Evolutionary conservation across 2,797 vertebrate genomes (phyloP).

Genomic region (Hypotaenidia philippensis): DNA sequence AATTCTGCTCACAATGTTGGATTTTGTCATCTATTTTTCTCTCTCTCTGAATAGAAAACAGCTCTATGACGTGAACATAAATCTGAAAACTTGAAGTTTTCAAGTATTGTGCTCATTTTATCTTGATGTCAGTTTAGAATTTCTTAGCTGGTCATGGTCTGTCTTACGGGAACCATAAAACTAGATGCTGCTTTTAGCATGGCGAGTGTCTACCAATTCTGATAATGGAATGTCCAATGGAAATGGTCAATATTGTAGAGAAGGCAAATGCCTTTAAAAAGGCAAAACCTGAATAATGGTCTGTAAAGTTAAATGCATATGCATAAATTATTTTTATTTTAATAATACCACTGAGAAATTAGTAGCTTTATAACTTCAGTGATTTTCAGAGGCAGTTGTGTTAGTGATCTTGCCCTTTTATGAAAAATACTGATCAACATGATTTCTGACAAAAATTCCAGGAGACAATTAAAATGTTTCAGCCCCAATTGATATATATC

Average conservation of each 20-base stretch:
- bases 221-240: background rate
- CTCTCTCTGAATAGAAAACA: background rate
- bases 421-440: background rate
- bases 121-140: background rate
- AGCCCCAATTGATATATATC: background rate
- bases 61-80: background rate
- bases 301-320: background rate
- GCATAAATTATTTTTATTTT: background rate
- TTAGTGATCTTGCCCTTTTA: background rate
- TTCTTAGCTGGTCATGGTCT: background rate
- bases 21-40: background rate
- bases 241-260: background rate
- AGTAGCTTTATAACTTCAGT: background rate
- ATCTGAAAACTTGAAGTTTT: background rate
- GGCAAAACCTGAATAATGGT: background rate
- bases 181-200: background rate
- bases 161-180: background rate
- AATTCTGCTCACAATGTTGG: background rate
- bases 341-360: background rate
- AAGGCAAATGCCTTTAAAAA: background rate
- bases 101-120: background rate
- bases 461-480: background rate
- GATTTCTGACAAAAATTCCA: background rate
- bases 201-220: background rate
- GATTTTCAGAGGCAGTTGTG: background rate